phyloP scores from a whole-genome alignment of 2,797 vertebrate species.

The Rachycentron canadum region DNA sequence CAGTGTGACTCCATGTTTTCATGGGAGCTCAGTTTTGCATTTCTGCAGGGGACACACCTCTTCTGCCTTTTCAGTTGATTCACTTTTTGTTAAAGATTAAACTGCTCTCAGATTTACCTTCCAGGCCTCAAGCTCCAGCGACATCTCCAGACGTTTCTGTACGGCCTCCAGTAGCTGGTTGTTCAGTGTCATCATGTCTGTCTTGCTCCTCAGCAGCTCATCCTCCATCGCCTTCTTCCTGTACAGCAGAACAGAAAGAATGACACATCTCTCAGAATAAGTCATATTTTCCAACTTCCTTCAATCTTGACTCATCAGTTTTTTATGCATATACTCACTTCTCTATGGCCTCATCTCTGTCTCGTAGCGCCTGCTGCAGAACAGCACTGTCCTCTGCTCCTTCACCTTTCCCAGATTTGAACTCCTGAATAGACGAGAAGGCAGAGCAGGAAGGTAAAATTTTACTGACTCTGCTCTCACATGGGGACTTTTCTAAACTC shows the following conservation, averaged over 20 bases:
- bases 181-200: slow-evolving; percentile 85
- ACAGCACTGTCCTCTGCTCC: slow-evolving; percentile 64
- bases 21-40: not conserved
- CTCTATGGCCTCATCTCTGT: slow-evolving; percentile 89
- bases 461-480: not conserved
- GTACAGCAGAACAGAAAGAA: slow-evolving; percentile 31
- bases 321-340: slow-evolving; percentile 80
- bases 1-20: not conserved
- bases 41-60: not conserved
- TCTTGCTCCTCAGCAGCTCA: slow-evolving; percentile 86
- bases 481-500: slow-evolving; percentile 3
- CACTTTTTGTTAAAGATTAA: slow-evolving; percentile 12
- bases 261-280: slow-evolving; percentile 43
- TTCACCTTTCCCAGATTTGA: slow-evolving; percentile 38
- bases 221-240: slow-evolving; percentile 90
- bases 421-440: slow-evolving; percentile 20
- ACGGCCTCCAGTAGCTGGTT: slow-evolving; percentile 89
- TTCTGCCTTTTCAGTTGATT: not conserved
- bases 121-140: slow-evolving; percentile 89
- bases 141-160: slow-evolving; percentile 88
- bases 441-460: not conserved
- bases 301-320: slow-evolving; percentile 31
- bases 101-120: slow-evolving; percentile 78
- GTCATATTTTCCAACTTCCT: slow-evolving; percentile 18
- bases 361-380: slow-evolving; percentile 86